Evolutionary conservation across 2,888 invertebrate genomes (phyloP).

Genomic region (Glaucopsyche alexis): DNA sequence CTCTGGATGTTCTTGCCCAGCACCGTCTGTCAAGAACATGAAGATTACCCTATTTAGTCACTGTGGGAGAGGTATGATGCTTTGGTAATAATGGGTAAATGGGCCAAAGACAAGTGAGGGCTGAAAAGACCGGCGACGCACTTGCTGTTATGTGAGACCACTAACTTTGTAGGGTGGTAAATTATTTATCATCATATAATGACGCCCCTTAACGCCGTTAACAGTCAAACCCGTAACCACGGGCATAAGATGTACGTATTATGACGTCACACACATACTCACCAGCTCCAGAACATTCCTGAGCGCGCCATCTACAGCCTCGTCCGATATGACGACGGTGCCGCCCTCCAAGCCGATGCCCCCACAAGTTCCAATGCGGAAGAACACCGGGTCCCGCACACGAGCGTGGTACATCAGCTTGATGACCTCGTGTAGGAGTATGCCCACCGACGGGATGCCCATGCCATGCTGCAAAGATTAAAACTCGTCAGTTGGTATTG

Average conservation of each 20-base stretch:
- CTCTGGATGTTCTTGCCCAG: slow-evolving; percentile 90
- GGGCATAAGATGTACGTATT: not conserved
- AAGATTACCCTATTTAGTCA: not conserved
- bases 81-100: no score
- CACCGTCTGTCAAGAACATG: slow-evolving; percentile 81
- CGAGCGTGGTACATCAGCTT: slow-evolving; percentile 97
- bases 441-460: slow-evolving; percentile 97
- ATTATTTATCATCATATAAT: no score
- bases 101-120: no score
- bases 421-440: slow-evolving; percentile 96
- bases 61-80: no score
- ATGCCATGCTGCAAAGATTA: slow-evolving; percentile 92
- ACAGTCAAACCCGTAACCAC: not conserved
- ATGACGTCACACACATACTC: slow-evolving; percentile 21
- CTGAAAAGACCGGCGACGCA: no score
- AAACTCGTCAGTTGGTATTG: not conserved
- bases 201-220: not conserved
- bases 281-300: slow-evolving; percentile 92
- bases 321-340: slow-evolving; percentile 95
- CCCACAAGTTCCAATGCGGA: slow-evolving; percentile 96
- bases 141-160: no score
- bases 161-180: no score
- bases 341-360: slow-evolving; percentile 96
- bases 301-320: slow-evolving; percentile 93
- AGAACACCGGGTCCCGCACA: slow-evolving; percentile 90